Evolutionary conservation across 1,140 invertebrate genomes (phyloP), one percentile per base, ranked within the genome.

Genomic region (Drosophila serrata): DNA sequence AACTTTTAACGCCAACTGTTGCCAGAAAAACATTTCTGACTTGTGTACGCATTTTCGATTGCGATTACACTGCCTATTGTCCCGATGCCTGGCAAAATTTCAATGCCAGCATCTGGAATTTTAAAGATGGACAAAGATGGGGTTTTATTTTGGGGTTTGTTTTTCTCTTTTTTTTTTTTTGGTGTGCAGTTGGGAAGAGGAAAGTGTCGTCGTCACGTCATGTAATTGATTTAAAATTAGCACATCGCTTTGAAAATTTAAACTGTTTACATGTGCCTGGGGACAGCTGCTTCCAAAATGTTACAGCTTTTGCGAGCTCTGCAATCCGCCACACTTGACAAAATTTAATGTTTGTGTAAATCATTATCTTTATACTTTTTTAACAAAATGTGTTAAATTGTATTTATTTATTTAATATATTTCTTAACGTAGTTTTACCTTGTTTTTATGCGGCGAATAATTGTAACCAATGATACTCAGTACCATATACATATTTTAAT

Each of bases 181-280:
- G 45, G 9, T 9, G 2, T 2, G 24, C 8, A 8, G 6, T 48
- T 48, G 63, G 40, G 43, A n/a, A n/a, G 4, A 22, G 22, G 45
- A 79, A 79, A 82, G 79, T 79, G 84, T 63, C 79, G 84, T 40
- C 63, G 75, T 79, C 82, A 88, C 76, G 82, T 88, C 76, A 58
- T 88, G 80, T 87, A 87, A 87, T 87, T 87, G 82, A 87, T 87
- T 87, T 87, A 82, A 88, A 87, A 88, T 87, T 87, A 87, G 82
- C 82, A 87, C 84, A 87, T 84, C 76, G 79, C 82, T 80, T 77
- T 82, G 74, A 78, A 84, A 87, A 88, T 87, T 82, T 80, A 80
- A 88, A 87, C 86, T 87, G 82, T 87, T 87, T 88, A 87, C 82
- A 88, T 82, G 79, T 70, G 82, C 82, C 82, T 80, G 60, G 79